Evolutionary conservation across 2,113 vertebrate genomes (phyloP).

Genomic region (Ascaphus truei): DNA sequence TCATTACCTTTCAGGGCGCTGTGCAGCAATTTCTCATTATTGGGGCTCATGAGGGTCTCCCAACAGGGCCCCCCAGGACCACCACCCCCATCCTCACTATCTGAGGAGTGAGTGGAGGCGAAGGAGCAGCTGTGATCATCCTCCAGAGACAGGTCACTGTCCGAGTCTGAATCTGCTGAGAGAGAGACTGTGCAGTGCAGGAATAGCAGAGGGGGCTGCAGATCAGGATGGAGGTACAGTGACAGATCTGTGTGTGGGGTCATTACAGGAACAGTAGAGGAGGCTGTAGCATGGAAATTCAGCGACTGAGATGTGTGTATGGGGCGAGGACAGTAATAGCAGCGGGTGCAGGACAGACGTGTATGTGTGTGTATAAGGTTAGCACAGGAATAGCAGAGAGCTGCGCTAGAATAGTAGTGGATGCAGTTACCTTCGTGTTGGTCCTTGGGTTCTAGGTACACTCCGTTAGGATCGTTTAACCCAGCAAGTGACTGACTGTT

Average conservation of each 20-base stretch:
- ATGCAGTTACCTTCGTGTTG: constrained; percentile 66
- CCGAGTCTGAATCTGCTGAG: constrained; percentile 80
- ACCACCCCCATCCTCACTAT: constrained; percentile 82
- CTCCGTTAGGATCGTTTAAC: constrained; percentile 62
- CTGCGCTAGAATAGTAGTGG: too few relatives aligned
- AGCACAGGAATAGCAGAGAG: too few relatives aligned
- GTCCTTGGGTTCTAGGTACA: constrained; percentile 70
- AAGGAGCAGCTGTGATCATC: constrained; percentile 87
- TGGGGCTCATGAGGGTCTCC: constrained; percentile 70
- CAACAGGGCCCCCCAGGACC: constrained; percentile 72
- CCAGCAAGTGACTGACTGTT: constrained; percentile 69
- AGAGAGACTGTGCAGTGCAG: too few relatives aligned
- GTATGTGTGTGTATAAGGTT: too few relatives aligned
- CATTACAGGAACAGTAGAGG: constrained; percentile 3
- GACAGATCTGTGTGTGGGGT: too few relatives aligned
- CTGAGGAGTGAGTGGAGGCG: constrained; percentile 85
- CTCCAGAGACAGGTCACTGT: constrained; percentile 88
- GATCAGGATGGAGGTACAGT: too few relatives aligned
- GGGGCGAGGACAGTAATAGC: too few relatives aligned
- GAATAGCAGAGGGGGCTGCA: too few relatives aligned
- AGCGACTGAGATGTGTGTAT: too few relatives aligned
- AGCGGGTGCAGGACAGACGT: too few relatives aligned
- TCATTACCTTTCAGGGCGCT: constrained; percentile 64
- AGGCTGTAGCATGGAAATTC: too few relatives aligned
- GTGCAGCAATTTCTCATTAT: constrained; percentile 50